Conservation (phyloP, 2,113 vertebrate species). For the Thamnaconus septentrionalis region DNA sequence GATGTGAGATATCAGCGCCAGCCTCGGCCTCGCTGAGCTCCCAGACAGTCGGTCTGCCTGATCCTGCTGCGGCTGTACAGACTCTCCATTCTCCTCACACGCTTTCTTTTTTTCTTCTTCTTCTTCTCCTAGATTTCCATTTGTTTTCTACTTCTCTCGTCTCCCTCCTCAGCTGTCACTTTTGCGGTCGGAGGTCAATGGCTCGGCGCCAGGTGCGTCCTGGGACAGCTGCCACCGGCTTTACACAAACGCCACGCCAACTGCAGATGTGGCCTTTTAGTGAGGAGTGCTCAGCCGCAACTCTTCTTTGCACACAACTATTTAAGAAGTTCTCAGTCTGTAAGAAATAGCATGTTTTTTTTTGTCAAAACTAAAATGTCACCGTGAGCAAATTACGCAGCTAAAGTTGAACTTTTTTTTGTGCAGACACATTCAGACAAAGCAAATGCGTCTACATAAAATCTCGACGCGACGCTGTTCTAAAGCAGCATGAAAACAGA, state of each 20-base stretch:
- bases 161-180: conserved; percentile 72
- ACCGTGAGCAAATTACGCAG: too few species aligned
- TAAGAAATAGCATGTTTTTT: too few species aligned
- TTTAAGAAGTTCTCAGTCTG: too few species aligned
- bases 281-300: conserved; percentile 1
- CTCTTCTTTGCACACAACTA: too few species aligned
- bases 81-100: conserved; percentile 1
- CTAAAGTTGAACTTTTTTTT: too few species aligned
- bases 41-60: conserved; percentile 1
- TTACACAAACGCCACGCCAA: conserved; percentile 39
- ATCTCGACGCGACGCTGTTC: too few species aligned
- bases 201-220: conserved; percentile 67
- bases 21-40: neutral
- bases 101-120: neutral
- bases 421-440: too few species aligned
- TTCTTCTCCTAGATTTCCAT: conserved; percentile 38
- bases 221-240: conserved; percentile 69
- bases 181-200: conserved; percentile 62
- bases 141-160: conserved; percentile 52
- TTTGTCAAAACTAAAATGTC: too few species aligned
- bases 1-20: conserved; percentile 34
- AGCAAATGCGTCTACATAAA: too few species aligned
- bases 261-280: conserved; percentile 60
- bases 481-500: too few species aligned
- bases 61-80: conserved; percentile 30